A percentile compares a stretch with the other conserved stretches of the same genome.
phyloP scores from a whole-genome alignment of 2,797 vertebrate genomes.

The Brachyalestes nurse region DNA sequence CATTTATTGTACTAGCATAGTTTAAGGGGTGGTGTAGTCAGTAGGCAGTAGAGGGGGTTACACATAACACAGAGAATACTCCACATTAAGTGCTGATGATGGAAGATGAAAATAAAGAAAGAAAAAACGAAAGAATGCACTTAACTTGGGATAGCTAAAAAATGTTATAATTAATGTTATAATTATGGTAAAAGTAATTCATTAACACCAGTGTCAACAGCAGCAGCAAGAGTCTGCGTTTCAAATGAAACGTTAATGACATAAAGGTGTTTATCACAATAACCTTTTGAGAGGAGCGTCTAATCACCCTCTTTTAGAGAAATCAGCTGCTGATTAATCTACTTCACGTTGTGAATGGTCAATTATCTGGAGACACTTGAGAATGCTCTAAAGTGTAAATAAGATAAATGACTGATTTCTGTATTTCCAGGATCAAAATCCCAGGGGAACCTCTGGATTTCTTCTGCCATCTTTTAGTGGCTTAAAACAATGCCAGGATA shows the following conservation, averaged over 20 bases:
- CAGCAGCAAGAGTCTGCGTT: slow-evolving; percentile 30
- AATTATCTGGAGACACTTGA: slow-evolving; percentile 42
- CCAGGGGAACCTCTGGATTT: background rate
- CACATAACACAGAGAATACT: background rate
- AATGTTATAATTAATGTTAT: slow-evolving; percentile 35
- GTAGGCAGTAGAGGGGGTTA: too few species aligned
- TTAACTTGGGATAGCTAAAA: slow-evolving; percentile 66
- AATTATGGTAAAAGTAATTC: too few species aligned
- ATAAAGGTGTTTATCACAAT: slow-evolving; percentile 36
- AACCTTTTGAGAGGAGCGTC: slow-evolving; percentile 28
- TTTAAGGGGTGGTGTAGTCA: too few species aligned
- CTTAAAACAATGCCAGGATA: background rate
- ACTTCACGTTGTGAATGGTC: slow-evolving; percentile 52
- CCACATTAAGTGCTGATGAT: background rate
- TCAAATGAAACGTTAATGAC: slow-evolving; percentile 42
- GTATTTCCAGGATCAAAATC: slow-evolving; percentile 23
- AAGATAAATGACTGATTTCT: slow-evolving; percentile 34
- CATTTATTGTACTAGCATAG: too few species aligned
- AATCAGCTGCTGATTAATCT: slow-evolving; percentile 62
- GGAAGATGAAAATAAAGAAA: background rate
- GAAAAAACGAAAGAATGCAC: slow-evolving; percentile 7
- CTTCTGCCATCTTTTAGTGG: background rate
- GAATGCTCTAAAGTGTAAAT: slow-evolving; percentile 45
- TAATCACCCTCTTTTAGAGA: slow-evolving; percentile 47
- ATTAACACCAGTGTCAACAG: slow-evolving; percentile 38